These are phyloP conservation scores for Sebastes itinus DNA, from an alignment of 2,797 vertebrate genomes.

Conservation along the genomic window DNA sequence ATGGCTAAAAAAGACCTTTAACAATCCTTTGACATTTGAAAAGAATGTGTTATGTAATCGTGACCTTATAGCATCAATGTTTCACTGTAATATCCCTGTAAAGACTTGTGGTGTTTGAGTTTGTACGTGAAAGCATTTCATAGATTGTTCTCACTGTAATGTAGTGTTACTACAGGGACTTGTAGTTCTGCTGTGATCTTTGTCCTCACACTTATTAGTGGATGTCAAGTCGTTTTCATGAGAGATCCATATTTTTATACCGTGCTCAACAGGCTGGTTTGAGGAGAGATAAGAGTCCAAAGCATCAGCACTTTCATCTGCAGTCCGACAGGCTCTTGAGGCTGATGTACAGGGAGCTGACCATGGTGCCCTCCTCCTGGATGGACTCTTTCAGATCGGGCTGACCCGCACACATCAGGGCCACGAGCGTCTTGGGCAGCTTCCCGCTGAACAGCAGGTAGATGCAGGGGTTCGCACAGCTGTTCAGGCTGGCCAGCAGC, in stretches of 20 bases:
- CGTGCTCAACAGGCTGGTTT: not conserved
- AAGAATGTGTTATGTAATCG: not conserved
- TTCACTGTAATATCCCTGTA: not conserved
- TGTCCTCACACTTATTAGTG: not conserved
- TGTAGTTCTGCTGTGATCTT: not conserved
- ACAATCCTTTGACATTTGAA: not conserved
- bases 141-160: not conserved
- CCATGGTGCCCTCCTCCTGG: conserved; percentile 74
- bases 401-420: conserved; percentile 49
- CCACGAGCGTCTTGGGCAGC: conserved; percentile 55
- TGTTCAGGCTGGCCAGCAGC: conserved; percentile 84
- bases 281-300: not conserved
- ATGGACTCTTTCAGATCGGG: conserved; percentile 59
- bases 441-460: conserved; percentile 80
- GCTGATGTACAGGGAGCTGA: conserved; percentile 79
- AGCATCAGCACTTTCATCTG: conserved; percentile 34
- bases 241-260: not conserved
- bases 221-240: not conserved
- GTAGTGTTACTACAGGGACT: not conserved
- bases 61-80: not conserved
- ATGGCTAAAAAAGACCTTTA: not conserved
- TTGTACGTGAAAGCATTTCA: not conserved
- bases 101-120: not conserved
- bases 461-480: conserved; percentile 84
- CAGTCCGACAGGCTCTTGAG: conserved; percentile 72